Conservation (phyloP, 2,888 invertebrate species). For the Gastracanthus pulcherrimus region DNA sequence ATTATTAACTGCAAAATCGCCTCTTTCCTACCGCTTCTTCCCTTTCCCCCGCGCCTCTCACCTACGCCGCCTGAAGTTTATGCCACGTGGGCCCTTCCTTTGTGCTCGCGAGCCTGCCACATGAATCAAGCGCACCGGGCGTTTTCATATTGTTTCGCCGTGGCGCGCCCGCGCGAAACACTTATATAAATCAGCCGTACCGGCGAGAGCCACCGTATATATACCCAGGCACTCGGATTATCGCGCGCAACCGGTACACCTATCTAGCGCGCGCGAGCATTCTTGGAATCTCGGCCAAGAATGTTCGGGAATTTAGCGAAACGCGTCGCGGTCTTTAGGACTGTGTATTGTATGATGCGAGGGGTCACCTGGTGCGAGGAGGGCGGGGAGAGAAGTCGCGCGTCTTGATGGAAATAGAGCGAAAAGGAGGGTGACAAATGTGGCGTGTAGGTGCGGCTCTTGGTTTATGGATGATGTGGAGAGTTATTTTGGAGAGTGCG, state of each 20-base stretch:
- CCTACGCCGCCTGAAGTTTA: not conserved
- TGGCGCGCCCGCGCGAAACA: not conserved
- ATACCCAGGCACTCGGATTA: too few relatives aligned
- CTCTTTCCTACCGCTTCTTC: not conserved
- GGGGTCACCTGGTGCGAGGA: not conserved
- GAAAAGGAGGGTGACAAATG: not conserved
- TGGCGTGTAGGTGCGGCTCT: not conserved
- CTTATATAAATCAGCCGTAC: constrained; percentile 8
- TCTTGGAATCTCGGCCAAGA: constrained; percentile 33
- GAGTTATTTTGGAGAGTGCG: too few relatives aligned
- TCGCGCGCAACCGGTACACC: not conserved
- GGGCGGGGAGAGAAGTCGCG: not conserved
- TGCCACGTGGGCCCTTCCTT: not conserved
- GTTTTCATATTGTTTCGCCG: constrained; percentile 23
- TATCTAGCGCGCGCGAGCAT: not conserved
- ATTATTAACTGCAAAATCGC: constrained; percentile 30
- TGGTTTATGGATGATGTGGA: not conserved
- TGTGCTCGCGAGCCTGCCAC: not conserved
- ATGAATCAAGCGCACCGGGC: constrained; percentile 13
- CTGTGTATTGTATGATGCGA: not conserved
- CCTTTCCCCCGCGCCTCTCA: not conserved
- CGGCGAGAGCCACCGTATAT: too few relatives aligned
- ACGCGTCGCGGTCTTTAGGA: not conserved
- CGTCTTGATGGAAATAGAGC: not conserved
- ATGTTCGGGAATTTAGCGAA: constrained; percentile 28